A percentile compares a stretch with the other conserved stretches of the same genome.
Evolutionary conservation across 2,113 vertebrate species (phyloP).

Genomic region (Ivindomyrus marchei): DNA sequence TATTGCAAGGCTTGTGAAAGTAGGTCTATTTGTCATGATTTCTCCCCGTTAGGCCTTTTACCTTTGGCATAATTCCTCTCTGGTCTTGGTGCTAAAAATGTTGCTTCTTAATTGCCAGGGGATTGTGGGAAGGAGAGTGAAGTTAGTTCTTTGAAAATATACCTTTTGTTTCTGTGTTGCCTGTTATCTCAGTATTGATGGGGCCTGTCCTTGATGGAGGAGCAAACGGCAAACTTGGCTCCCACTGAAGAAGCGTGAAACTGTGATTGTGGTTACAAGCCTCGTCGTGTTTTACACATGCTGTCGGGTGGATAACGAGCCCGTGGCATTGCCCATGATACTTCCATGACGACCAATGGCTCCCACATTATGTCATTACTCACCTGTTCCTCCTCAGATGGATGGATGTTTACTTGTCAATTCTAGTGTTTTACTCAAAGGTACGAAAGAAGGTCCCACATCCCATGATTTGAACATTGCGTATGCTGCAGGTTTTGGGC

Average conservation of each 20-base stretch:
- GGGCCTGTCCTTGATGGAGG: constrained; percentile 46
- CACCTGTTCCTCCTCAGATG: not conserved
- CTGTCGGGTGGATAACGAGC: not conserved
- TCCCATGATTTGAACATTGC: not conserved
- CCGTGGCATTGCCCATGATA: not conserved
- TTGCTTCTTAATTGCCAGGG: constrained; percentile 31
- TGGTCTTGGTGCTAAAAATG: constrained; percentile 30
- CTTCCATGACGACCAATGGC: not conserved
- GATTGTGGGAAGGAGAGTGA: constrained; percentile 32
- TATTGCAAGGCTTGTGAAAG: not conserved
- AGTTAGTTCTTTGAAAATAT: not conserved
- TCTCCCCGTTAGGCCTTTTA: not conserved
- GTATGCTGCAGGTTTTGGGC: not conserved
- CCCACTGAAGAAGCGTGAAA: constrained; percentile 13
- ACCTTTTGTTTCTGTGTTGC: not conserved
- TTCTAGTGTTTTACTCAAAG: constrained; percentile 6
- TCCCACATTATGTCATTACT: not conserved
- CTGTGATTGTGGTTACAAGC: not conserved
- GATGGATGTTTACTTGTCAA: not conserved
- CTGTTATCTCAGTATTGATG: constrained; percentile 48
- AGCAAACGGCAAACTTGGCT: constrained; percentile 42
- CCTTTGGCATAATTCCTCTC: constrained; percentile 9
- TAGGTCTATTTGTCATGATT: not conserved
- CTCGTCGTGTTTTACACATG: not conserved
- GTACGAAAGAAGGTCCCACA: not conserved